Evolutionary conservation across 2,797 vertebrate genomes (phyloP).

Genomic region (Rhynchotus rufescens): DNA sequence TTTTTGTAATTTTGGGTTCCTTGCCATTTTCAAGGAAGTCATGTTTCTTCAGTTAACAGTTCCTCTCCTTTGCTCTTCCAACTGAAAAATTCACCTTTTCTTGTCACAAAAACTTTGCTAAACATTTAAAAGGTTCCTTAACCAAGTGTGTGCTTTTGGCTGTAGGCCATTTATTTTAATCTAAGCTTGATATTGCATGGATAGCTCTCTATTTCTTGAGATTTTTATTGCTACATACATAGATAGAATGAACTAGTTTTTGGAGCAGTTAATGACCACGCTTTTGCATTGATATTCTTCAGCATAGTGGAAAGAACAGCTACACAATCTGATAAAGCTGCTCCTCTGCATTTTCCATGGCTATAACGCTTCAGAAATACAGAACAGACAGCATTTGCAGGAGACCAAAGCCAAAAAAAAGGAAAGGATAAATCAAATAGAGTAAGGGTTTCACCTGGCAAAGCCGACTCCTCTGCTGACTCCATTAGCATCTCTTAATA

Average conservation of each 20-base stretch:
- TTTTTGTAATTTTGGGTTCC: background rate
- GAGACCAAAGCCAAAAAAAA: background rate
- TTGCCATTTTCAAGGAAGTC: slow-evolving; percentile 7
- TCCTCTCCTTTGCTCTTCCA: background rate
- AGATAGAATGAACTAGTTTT: background rate
- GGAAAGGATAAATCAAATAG: background rate
- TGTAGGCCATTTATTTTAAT: background rate
- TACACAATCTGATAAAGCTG: background rate
- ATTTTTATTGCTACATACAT: background rate
- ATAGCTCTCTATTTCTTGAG: background rate
- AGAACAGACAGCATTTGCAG: background rate
- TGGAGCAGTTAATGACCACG: background rate
- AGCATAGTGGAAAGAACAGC: background rate
- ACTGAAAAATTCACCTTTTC: slow-evolving; percentile 14
- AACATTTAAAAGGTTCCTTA: slow-evolving; percentile 13
- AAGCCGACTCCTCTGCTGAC: slow-evolving; percentile 98
- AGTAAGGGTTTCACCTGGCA: slow-evolving; percentile 87
- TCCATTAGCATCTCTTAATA: slow-evolving; percentile 96
- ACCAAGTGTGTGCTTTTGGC: background rate
- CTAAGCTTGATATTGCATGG: background rate
- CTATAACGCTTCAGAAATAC: background rate
- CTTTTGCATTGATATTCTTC: background rate
- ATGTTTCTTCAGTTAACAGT: background rate
- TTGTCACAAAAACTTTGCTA: slow-evolving; percentile 13
- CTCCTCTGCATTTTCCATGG: background rate